Evolutionary conservation across 2,113 vertebrate genomes (phyloP).

Genomic region (Hyperoodon ampullatus): DNA sequence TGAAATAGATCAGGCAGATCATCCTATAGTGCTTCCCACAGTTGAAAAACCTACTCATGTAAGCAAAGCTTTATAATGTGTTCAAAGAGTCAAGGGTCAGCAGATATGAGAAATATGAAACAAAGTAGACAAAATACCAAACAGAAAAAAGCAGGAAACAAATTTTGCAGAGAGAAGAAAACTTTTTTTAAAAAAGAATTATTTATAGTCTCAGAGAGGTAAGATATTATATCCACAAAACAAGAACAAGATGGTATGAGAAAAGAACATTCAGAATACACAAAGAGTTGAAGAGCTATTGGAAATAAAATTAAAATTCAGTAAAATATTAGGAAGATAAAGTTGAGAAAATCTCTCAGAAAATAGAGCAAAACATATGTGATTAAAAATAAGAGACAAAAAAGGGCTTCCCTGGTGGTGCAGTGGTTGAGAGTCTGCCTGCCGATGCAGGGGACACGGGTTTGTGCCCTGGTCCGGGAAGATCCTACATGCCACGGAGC

Average conservation of each 20-base stretch:
- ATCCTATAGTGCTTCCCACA: neutral
- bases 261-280: conserved; percentile 9
- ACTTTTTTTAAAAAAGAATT: neutral
- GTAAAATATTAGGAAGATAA: neutral
- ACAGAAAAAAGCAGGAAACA: neutral
- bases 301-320: conserved; percentile 37
- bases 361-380: neutral
- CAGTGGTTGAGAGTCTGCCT: too few species aligned
- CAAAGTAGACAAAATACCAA: neutral
- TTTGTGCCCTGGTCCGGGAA: too few species aligned
- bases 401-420: neutral
- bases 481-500: too few species aligned
- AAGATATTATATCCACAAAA: conserved; percentile 5
- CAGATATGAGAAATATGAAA: conserved; percentile 17
- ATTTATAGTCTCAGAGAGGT: neutral
- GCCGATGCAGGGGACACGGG: too few species aligned
- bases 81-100: neutral
- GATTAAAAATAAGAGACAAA: neutral
- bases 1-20: neutral
- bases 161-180: neutral
- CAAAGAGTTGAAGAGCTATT: neutral
- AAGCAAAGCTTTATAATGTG: neutral
- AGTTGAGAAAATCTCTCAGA: neutral
- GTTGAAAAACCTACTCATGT: neutral
- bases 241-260: neutral